Conservation (phyloP, 2,888 invertebrate species). For the Trissoscelio sp. region DNA sequence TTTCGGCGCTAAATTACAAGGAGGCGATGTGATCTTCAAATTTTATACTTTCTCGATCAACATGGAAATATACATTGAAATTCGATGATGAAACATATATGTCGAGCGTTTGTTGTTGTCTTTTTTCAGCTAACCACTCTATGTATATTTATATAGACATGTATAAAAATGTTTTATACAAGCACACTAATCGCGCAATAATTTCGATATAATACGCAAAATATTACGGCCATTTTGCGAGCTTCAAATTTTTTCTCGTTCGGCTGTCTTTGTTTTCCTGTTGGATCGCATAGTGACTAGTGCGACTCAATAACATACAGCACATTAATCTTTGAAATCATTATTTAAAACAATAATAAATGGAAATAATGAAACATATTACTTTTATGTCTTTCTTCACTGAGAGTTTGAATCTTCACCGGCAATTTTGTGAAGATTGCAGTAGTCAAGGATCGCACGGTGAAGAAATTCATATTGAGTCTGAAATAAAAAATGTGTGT, state of each 20-base stretch:
- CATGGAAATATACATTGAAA: constrained; percentile 49
- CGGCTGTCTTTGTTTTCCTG: constrained; percentile 45
- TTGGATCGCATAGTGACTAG: constrained; percentile 67
- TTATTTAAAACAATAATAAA: constrained; percentile 17
- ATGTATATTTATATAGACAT: constrained; percentile 65
- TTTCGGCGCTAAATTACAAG: constrained; percentile 29
- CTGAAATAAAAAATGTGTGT: constrained; percentile 83
- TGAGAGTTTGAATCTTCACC: constrained; percentile 83
- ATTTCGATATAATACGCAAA: constrained; percentile 63
- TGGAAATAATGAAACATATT: constrained; percentile 21
- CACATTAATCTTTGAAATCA: constrained; percentile 20
- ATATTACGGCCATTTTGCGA: constrained; percentile 59
- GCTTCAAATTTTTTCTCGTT: constrained; percentile 27
- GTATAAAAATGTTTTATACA: constrained; percentile 69
- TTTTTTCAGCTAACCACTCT: constrained; percentile 48
- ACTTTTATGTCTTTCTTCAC: constrained; percentile 70
- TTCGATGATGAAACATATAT: constrained; percentile 26
- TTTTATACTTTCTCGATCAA: constrained; percentile 47
- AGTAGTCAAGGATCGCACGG: constrained; percentile 95
- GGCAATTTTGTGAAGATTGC: constrained; percentile 92
- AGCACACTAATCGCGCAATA: constrained; percentile 67
- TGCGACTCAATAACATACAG: constrained; percentile 47
- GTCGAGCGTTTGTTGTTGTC: constrained; percentile 42
- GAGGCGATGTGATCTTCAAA: constrained; percentile 33
- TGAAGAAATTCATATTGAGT: constrained; percentile 97